phyloP scores from a whole-genome alignment of 2,888 invertebrate species.

The Netelia melanura region DNA sequence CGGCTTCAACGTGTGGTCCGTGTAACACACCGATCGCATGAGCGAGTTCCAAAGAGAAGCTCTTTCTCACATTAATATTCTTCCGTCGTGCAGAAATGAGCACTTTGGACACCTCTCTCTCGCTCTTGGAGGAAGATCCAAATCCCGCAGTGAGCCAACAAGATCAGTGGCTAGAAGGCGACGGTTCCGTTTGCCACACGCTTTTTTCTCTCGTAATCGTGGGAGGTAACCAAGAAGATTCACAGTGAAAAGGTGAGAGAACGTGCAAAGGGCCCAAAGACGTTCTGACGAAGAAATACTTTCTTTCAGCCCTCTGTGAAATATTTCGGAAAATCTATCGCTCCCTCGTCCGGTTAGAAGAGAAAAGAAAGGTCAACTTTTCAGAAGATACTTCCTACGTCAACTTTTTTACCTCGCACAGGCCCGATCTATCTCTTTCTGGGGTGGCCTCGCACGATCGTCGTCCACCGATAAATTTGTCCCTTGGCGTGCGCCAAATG shows the following conservation, averaged over 20 bases:
- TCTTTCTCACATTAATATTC: conserved; percentile 78
- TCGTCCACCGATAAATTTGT: conserved; percentile 36
- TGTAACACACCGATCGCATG: background rate
- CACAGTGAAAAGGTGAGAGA: conserved; percentile 56
- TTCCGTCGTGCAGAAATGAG: conserved; percentile 76
- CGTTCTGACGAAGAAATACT: conserved; percentile 46
- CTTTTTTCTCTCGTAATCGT: conserved; percentile 56
- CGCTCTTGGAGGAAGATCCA: conserved; percentile 30
- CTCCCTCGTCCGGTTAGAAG: conserved; percentile 55
- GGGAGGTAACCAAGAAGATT: conserved; percentile 58
- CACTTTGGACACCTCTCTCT: conserved; percentile 57
- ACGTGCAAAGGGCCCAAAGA: conserved; percentile 41
- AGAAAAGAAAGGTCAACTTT: conserved; percentile 51
- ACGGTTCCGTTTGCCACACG: conserved; percentile 52
- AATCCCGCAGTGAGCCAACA: conserved; percentile 9
- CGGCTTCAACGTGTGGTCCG: conserved; percentile 54
- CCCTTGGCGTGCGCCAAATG: background rate
- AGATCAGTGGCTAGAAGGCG: conserved; percentile 29
- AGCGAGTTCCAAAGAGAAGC: conserved; percentile 43
- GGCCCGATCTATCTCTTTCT: conserved; percentile 3
- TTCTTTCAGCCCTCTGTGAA: conserved; percentile 31
- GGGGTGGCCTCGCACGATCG: conserved; percentile 25
- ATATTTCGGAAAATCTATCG: conserved; percentile 65
- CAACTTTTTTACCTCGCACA: conserved; percentile 18
- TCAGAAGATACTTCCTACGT: conserved; percentile 40